phyloP scores from a whole-genome alignment of 1,140 invertebrate species.

The Eriosoma lanigerum region DNA sequence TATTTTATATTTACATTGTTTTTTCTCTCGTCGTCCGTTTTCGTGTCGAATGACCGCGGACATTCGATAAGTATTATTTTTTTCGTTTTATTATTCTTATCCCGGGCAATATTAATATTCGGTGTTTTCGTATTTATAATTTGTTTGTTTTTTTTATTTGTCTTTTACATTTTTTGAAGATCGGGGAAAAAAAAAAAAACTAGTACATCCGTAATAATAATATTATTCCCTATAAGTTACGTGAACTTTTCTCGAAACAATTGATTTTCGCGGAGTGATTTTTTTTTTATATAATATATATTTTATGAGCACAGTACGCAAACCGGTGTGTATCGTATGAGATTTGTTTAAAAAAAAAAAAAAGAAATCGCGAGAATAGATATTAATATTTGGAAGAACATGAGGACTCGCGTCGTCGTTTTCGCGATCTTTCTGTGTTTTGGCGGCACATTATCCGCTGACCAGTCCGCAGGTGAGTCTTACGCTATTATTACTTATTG shows the following conservation, averaged over 20 bases:
- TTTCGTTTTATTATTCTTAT: no score
- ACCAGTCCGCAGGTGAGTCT: slow-evolving; percentile 13
- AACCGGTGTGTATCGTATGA: neutral
- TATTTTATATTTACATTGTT: neutral
- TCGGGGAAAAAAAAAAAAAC: no score
- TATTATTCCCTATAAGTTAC: no score
- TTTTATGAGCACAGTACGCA: neutral
- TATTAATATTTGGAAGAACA: neutral
- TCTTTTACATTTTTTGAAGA: no score
- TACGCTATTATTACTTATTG: neutral
- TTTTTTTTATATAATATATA: neutral
- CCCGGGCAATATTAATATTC: no score
- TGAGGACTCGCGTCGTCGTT: neutral
- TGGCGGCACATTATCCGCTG: neutral
- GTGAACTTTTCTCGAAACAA: no score
- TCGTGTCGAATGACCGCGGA: neutral
- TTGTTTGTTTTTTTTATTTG: no score
- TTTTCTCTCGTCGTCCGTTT: neutral
- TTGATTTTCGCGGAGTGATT: no score
- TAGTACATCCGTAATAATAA: no score
- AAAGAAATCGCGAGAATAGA: neutral
- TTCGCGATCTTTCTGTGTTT: slow-evolving; percentile 12
- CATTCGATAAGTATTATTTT: neutral
- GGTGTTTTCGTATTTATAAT: no score
- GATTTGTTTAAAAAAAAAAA: neutral